These are phyloP conservation scores for Loriculus beryllinus DNA, from an alignment of 2,797 vertebrate species.

Conservation along the genomic window DNA sequence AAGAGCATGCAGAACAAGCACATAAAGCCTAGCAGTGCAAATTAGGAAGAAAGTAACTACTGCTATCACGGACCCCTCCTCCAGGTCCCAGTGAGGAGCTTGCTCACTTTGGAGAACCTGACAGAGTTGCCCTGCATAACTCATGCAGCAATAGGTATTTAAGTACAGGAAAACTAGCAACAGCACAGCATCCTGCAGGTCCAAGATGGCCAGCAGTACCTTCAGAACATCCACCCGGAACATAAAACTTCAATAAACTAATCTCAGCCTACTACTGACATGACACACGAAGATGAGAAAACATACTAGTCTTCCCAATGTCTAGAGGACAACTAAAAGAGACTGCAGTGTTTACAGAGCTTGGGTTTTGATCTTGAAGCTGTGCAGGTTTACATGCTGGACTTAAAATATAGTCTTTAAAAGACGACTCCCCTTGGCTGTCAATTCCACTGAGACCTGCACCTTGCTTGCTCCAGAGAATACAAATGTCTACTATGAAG, in stretches of 20 bases:
- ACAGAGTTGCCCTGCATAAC: neutral
- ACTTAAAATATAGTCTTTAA: neutral
- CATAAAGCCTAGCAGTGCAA: too few relatives aligned
- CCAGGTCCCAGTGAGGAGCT: neutral
- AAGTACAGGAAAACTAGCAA: neutral
- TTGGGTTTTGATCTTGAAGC: neutral
- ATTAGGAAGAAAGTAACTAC: neutral
- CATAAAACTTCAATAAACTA: neutral
- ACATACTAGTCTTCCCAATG: neutral
- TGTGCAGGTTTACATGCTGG: neutral
- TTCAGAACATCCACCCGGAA: neutral
- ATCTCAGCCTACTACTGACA: neutral
- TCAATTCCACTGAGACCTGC: neutral
- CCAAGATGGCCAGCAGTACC: neutral
- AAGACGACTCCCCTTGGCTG: neutral
- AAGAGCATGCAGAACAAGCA: neutral
- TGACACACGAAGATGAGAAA: neutral
- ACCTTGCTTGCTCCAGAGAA: neutral
- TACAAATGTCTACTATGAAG: accelerated
- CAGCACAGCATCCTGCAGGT: neutral
- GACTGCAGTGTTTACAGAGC: neutral
- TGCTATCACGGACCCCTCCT: neutral
- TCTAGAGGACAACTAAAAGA: neutral
- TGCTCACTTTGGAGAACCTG: neutral
- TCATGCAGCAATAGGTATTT: neutral